These are phyloP conservation scores for Alauda arvensis DNA, from an alignment of 2,797 vertebrate species.

Conservation along the genomic window DNA sequence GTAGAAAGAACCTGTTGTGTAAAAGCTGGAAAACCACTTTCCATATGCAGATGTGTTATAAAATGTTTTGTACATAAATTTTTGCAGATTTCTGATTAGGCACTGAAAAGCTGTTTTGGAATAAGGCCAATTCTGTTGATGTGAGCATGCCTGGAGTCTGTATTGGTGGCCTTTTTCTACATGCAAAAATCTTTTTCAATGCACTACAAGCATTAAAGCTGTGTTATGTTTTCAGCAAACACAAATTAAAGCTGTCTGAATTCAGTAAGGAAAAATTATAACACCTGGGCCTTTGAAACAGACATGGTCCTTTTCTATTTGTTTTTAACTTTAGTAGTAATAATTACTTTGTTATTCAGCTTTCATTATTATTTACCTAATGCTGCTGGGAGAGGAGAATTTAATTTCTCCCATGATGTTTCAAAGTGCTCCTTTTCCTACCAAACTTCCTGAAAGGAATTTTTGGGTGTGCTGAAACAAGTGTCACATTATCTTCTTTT, in stretches of 20 bases:
- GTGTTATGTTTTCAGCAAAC: not conserved
- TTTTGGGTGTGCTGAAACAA: not conserved
- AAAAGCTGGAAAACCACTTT: not conserved
- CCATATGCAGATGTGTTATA: not conserved
- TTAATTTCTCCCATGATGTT: not conserved
- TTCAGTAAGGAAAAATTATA: not conserved
- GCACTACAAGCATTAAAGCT: not conserved
- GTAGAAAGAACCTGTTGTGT: not conserved
- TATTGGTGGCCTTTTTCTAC: not conserved
- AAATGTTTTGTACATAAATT: not conserved
- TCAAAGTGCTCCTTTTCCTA: not conserved
- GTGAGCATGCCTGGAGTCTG: not conserved
- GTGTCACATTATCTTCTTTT: not conserved
- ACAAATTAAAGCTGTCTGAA: not conserved
- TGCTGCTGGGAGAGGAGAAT: not conserved
- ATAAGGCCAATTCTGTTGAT: not conserved
- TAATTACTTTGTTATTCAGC: not conserved
- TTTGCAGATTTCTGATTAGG: not conserved
- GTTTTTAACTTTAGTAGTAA: not conserved
- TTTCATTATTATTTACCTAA: not conserved
- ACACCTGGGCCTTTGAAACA: not conserved
- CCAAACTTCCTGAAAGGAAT: not conserved
- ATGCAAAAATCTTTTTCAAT: not conserved
- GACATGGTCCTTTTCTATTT: not conserved
- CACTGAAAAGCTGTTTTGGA: not conserved